A percentile compares a stretch with the other conserved stretches of the same genome.
phyloP scores from a whole-genome alignment of 2,113 vertebrate genomes.

The Tinamus guttatus region DNA sequence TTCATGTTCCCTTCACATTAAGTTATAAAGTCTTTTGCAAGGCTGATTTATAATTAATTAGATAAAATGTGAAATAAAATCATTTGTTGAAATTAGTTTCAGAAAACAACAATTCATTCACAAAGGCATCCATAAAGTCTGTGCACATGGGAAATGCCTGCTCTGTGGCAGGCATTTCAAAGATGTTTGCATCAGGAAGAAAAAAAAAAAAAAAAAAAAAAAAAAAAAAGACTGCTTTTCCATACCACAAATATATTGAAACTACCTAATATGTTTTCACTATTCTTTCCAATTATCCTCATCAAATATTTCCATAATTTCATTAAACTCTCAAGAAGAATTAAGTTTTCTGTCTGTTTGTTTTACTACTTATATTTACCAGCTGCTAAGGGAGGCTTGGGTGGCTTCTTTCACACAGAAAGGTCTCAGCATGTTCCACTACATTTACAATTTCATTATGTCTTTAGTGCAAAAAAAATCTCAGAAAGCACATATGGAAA shows the following conservation, averaged over 20 bases:
- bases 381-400: not conserved
- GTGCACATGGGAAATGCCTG: not conserved
- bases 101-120: constrained; percentile 19
- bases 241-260: not conserved
- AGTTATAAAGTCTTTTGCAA: not conserved
- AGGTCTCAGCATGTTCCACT: not conserved
- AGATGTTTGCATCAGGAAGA: not conserved
- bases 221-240: not conserved
- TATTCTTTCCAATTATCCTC: not conserved
- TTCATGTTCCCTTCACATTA: not conserved
- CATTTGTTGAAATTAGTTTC: not conserved
- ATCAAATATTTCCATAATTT: not conserved
- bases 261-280: not conserved
- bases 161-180: not conserved
- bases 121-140: not conserved
- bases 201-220: not conserved
- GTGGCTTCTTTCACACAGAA: not conserved
- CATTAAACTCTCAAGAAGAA: constrained; percentile 15
- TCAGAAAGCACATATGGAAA: not conserved
- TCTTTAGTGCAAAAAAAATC: not conserved
- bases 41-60: not conserved
- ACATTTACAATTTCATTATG: not conserved
- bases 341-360: not conserved
- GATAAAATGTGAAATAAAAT: not conserved
- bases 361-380: not conserved